A percentile compares a stretch with the other conserved stretches of the same genome.
phyloP scores from a whole-genome alignment of 2,113 vertebrate species.

The Furnarius figulus region DNA sequence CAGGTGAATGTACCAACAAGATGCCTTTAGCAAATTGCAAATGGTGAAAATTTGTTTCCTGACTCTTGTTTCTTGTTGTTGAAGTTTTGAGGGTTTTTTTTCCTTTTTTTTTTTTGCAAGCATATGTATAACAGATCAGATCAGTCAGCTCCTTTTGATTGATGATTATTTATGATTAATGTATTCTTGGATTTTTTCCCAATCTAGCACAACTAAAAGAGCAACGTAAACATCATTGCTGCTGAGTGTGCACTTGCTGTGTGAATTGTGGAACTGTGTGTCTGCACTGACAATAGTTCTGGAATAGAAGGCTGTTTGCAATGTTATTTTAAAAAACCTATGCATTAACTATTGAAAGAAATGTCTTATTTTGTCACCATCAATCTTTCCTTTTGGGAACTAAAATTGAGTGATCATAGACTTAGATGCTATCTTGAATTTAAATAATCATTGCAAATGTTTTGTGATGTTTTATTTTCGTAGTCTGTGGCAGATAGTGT shows the following conservation, averaged over 20 bases:
- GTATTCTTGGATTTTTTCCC: neutral
- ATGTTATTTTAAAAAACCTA: accelerated
- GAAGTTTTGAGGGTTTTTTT: neutral
- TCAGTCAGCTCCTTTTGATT: neutral
- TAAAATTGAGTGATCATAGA: neutral
- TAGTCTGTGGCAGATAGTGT: neutral
- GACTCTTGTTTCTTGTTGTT: neutral
- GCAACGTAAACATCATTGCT: neutral
- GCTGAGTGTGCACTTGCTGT: neutral
- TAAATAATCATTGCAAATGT: neutral
- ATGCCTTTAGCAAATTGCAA: neutral
- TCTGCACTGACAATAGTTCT: neutral
- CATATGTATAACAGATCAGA: neutral
- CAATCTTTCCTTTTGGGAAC: neutral
- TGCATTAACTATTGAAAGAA: neutral
- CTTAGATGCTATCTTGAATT: neutral
- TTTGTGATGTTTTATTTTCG: neutral
- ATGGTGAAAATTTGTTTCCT: neutral
- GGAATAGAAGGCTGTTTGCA: neutral
- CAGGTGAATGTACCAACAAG: neutral
- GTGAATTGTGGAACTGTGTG: neutral
- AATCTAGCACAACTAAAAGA: neutral
- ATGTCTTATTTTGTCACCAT: neutral
- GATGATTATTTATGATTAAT: neutral
- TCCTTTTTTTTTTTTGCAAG: neutral